Evolutionary conservation across 2,888 invertebrate species (phyloP), one percentile per base, ranked within the genome.

Genomic region (Ectemnius cavifrons): DNA sequence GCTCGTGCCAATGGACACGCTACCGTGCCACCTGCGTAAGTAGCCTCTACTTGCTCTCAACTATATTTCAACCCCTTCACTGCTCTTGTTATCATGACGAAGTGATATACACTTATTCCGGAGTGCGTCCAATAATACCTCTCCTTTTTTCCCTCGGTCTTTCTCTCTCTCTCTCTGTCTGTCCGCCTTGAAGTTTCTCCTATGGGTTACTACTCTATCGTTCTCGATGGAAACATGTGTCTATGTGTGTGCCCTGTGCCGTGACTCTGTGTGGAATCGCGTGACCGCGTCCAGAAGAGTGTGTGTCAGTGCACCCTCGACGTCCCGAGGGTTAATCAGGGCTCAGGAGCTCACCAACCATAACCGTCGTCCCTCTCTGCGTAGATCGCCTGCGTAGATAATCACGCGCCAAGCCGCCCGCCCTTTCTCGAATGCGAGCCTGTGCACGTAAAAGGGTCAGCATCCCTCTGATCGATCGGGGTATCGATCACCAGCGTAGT

Each of bases 1-100:
- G 60, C 66, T 46, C 67, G 61, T 61, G 70, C 37, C 37, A 76
- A 66, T 76, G 70, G 80, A 47, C 37, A 37, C 63, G 76, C 78
- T 68, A 82, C 71, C 63, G 79, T 61, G 37, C 37, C 37, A 45
- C 63, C 62, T 47, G 77, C 68, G 81, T 81, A 81, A 81, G 79
- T 81, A 81, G 71, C 28, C 37, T 70, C 61, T 65, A 67, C 63
- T 61, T 59, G 61, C 65, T 37, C 37, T 68, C 67, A 14, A 69
- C 37, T 37, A 52, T 52, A 14, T 52, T 14, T 52, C 52, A 52
- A 14, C 14, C 52, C 16, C 3, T 3, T 23, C 2, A 23, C 2
- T 2, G 23, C 11, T n/a, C 46, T 45, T 16, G 13, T 11, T 11
- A 18, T 6, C 62, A 4, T 11, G 18, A 6, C 20, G 62, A 20